Base-by-base conservation (phyloP, 2,797 vertebrate species). In the Phrynocephalus forsythii region DNA sequence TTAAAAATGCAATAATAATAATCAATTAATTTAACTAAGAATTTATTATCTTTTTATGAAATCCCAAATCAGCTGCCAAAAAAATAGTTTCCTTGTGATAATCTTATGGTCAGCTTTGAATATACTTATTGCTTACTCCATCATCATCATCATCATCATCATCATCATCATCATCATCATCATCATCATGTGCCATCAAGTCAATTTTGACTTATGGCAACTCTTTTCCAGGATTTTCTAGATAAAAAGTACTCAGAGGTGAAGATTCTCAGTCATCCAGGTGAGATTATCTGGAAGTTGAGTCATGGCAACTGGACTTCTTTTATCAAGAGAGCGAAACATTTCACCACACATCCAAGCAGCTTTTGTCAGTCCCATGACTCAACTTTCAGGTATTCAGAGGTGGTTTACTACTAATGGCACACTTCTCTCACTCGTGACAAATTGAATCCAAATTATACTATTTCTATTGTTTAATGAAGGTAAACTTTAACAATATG, bases 111-210 rank as follows among this genome's bases (percentile, higher is more conserved):
- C n/a, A 5, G 69, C n/a, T 24, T 30, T 30, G 11, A 72, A 2
- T n/a, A 72, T 72, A 30, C 20, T 11, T 1, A 3, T 33, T 8
- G 18, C 91, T 85, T 84, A 66, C 71, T 89, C 72, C 9, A 60
- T 1, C 18, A 16, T 56, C 6, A 6, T 48, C 79, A 84, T 0
- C 11, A 80, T 38, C 78, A 38, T 38, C 38, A 38, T 38, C 38
- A 38, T 38, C 38, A 48, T 10, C 9, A 60, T 1, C 18, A 16
- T 56, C 6, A 6, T 48, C 79, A 84, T 0, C 11, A 80, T 44
- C 78, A 16, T 0, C 10, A 16, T 0, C 0, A 56, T 44, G 38
- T 44, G 38, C 38, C 38, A 44, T 44, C 38, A 44, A 44, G 38
- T 44, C 38, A 44, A 44, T 44, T 44, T 44, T 44, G 38, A 44